These are phyloP conservation scores for Trichonephila clavipes DNA, from an alignment of 1,140 invertebrate species.

Conservation along the genomic window DNA sequence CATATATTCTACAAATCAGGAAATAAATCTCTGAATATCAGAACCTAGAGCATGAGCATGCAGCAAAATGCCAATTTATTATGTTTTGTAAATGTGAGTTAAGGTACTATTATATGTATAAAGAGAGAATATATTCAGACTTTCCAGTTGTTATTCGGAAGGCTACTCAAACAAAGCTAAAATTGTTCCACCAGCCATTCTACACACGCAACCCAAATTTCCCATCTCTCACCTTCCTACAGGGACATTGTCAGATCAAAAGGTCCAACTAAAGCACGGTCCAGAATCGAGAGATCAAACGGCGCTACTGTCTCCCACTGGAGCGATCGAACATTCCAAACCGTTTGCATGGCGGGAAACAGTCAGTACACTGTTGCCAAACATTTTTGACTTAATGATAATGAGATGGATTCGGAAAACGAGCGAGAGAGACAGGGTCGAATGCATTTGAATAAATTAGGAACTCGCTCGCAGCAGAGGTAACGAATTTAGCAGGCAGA, in stretches of 20 bases:
- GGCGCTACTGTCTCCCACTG: not conserved
- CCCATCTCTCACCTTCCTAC: not conserved
- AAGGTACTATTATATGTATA: no score
- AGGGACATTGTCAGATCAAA: not conserved
- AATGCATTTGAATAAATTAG: slow-evolving; percentile 74
- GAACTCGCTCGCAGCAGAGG: not conserved
- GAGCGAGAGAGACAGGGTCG: slow-evolving; percentile 49
- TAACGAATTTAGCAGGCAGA: slow-evolving; percentile 58
- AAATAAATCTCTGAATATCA: no score
- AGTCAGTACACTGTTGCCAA: slow-evolving; percentile 70
- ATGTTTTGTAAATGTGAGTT: no score
- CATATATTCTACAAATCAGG: no score
- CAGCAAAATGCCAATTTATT: no score
- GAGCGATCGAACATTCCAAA: slow-evolving; percentile 49
- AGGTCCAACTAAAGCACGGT: not conserved
- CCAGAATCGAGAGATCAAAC: slow-evolving; percentile 28
- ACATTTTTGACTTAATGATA: slow-evolving; percentile 68
- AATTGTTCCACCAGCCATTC: not conserved
- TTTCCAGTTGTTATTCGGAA: not conserved
- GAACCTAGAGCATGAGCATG: no score
- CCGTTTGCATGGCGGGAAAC: slow-evolving; percentile 60
- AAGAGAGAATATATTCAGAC: no score
- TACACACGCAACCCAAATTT: not conserved
- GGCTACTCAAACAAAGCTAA: not conserved
- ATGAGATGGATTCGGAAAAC: slow-evolving; percentile 18